Evolutionary conservation across 53 echinoderm and acorn worm genomes (phyloP).

Genomic region (Crossaster papposus): DNA sequence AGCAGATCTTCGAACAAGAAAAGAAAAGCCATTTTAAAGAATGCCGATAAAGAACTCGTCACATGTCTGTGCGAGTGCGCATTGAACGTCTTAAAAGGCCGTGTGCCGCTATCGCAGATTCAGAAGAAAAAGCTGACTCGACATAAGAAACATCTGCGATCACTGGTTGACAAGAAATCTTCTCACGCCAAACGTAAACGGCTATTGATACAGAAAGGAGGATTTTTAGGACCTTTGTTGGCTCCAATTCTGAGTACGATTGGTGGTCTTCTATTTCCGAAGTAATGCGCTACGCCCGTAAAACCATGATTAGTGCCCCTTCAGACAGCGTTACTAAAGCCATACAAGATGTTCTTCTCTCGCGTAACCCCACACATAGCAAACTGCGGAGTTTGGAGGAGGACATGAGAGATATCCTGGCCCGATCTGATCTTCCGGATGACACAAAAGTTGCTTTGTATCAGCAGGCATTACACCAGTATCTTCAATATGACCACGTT

Average conservation of each 20-base stretch:
- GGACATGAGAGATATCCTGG: no score
- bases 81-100: slow-evolving; percentile 53
- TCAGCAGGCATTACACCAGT: no score
- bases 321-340: slow-evolving; percentile 1
- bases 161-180: slow-evolving; percentile 21
- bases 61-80: slow-evolving; percentile 71
- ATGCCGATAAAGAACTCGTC: slow-evolving; percentile 31
- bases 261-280: no score
- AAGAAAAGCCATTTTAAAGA: slow-evolving; percentile 15
- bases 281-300: no score
- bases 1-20: slow-evolving; percentile 53
- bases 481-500: no score
- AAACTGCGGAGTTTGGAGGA: no score
- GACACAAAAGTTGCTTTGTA: no score
- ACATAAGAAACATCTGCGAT: slow-evolving; percentile 38
- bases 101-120: slow-evolving; percentile 18
- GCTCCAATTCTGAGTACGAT: no score
- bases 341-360: slow-evolving; percentile 29
- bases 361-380: slow-evolving; percentile 21
- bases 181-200: no score
- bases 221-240: no score
- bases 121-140: slow-evolving; percentile 56
- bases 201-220: no score
- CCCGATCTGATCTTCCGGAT: no score
- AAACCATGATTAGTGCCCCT: slow-evolving; percentile 48